These are phyloP conservation scores for Oconnorella tubifera DNA, from an alignment of 2,888 invertebrate species.

Conservation along the genomic window DNA sequence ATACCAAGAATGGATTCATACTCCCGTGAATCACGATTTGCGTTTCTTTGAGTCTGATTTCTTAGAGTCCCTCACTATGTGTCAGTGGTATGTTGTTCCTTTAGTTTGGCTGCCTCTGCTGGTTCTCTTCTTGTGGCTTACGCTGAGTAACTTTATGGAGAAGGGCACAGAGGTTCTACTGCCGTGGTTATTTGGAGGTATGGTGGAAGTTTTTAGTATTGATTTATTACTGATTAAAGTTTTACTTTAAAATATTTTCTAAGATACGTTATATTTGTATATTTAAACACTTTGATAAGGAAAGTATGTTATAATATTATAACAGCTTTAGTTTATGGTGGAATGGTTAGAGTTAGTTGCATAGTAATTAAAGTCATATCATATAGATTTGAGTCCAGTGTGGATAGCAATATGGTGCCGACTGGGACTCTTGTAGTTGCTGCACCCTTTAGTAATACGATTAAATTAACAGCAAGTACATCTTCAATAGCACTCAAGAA, in stretches of 20 bases:
- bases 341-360: no score
- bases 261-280: no score
- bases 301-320: no score
- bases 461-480: no score
- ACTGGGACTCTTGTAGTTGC: no score
- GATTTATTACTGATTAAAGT: neutral
- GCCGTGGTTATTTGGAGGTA: slow-evolving; percentile 10
- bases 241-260: neutral
- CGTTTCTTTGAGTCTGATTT: slow-evolving; percentile 52
- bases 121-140: slow-evolving; percentile 31
- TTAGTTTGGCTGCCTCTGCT: slow-evolving; percentile 46
- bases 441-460: no score
- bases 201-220: neutral
- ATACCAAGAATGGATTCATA: slow-evolving; percentile 58
- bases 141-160: slow-evolving; percentile 28
- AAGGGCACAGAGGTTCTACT: slow-evolving; percentile 6
- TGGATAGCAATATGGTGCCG: no score
- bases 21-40: slow-evolving; percentile 55
- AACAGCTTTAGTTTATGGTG: no score
- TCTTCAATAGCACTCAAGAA: no score
- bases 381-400: no score
- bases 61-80: slow-evolving; percentile 44
- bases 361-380: no score
- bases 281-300: no score
- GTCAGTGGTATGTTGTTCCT: slow-evolving; percentile 49